Percentiles rank a stretch among this genome's conserved stretches.
These are phyloP conservation scores for Dusona sp. DNA, from an alignment of 2,888 invertebrate genomes.

Conservation along the genomic window DNA sequence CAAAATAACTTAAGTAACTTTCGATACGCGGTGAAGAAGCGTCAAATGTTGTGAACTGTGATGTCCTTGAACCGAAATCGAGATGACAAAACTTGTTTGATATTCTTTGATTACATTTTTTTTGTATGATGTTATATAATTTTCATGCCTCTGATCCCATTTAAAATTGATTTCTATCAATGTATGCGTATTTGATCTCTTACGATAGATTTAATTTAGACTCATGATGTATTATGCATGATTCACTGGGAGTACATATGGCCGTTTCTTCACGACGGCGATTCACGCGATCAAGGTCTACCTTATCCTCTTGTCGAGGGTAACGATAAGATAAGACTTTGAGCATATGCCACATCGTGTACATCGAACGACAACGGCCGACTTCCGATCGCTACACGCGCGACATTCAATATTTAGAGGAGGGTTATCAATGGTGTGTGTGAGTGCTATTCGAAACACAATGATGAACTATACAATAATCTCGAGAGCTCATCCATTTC, in stretches of 20 bases:
- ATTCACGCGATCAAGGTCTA: constrained; percentile 82
- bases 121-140: background rate
- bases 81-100: background rate
- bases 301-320: constrained; percentile 80
- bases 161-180: background rate
- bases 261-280: constrained; percentile 71
- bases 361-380: constrained; percentile 44
- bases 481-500: background rate
- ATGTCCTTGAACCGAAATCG: background rate
- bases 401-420: constrained; percentile 56
- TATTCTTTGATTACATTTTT: background rate
- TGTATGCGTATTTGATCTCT: background rate
- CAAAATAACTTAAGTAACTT: background rate
- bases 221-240: constrained; percentile 55
- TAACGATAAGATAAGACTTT: constrained; percentile 81
- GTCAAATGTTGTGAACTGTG: background rate
- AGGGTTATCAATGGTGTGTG: constrained; percentile 32
- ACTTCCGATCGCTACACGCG: constrained; percentile 77
- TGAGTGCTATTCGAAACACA: constrained; percentile 8
- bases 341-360: constrained; percentile 52
- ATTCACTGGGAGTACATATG: constrained; percentile 39
- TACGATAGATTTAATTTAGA: constrained; percentile 27
- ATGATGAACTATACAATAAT: background rate
- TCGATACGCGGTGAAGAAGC: background rate
- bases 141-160: background rate